phyloP scores from a whole-genome alignment of 2,797 vertebrate genomes.

The Cirrhinus molitorella region DNA sequence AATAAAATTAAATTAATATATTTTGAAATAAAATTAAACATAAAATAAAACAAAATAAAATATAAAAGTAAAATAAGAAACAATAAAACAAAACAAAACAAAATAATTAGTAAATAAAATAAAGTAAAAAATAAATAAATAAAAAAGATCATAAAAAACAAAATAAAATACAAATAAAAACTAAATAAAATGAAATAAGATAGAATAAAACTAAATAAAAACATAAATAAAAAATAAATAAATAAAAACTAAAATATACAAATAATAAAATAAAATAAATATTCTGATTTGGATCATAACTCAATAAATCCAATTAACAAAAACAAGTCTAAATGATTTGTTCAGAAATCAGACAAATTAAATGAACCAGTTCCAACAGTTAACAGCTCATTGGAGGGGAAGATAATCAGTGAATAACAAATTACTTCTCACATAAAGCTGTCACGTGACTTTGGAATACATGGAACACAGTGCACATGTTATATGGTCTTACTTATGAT shows the following conservation, averaged over 20 bases:
- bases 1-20: too few species aligned
- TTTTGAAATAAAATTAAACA: too few species aligned
- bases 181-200: too few species aligned
- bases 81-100: too few species aligned
- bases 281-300: background rate
- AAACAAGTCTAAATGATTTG: background rate
- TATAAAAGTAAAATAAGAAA: too few species aligned
- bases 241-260: background rate
- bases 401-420: background rate
- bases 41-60: too few species aligned
- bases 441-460: background rate
- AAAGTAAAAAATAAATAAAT: too few species aligned
- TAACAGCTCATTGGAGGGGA: background rate
- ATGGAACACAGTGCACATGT: background rate
- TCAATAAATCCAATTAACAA: background rate
- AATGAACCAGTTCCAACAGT: background rate
- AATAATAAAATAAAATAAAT: too few species aligned
- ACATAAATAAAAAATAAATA: background rate
- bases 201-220: too few species aligned
- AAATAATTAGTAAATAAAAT: too few species aligned
- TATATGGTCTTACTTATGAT: background rate
- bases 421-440: background rate
- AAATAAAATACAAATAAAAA: too few species aligned
- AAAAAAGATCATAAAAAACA: too few species aligned
- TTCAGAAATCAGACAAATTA: background rate